phyloP scores from a whole-genome alignment of 2,113 vertebrate genomes.

The Thunnus thynnus region DNA sequence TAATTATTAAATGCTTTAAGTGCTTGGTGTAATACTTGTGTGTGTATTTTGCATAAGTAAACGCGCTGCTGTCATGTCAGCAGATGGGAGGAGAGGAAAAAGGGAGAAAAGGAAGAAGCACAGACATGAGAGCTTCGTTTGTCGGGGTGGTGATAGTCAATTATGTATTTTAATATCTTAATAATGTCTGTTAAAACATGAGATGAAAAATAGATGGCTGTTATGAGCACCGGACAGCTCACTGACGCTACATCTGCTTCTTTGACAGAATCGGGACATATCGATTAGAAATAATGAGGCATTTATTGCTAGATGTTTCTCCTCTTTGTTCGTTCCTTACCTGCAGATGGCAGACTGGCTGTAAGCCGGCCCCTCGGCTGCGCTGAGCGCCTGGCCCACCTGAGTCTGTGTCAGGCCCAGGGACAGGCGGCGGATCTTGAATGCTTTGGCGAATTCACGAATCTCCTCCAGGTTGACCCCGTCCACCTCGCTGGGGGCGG shows the following conservation, averaged over 20 bases:
- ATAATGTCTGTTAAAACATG: slow-evolving; percentile 65
- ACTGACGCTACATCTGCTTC: slow-evolving; percentile 35
- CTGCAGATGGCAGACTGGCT: slow-evolving; percentile 99
- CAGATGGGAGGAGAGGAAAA: background rate
- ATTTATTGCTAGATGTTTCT: background rate
- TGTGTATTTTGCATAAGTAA: slow-evolving; percentile 85
- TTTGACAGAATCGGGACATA: slow-evolving; percentile 53
- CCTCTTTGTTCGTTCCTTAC: slow-evolving; percentile 84
- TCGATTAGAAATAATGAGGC: background rate
- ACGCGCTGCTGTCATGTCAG: slow-evolving; percentile 70
- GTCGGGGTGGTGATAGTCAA: slow-evolving; percentile 55
- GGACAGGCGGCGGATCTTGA: slow-evolving; percentile 99
- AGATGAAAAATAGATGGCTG: slow-evolving; percentile 62
- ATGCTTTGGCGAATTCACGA: slow-evolving; percentile 99
- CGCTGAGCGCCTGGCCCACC: slow-evolving; percentile 99
- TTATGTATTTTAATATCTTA: slow-evolving; percentile 78
- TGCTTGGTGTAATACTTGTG: slow-evolving; percentile 82
- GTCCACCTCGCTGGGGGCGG: slow-evolving; percentile 96
- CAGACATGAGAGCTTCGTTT: slow-evolving; percentile 47
- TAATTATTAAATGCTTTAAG: slow-evolving; percentile 87
- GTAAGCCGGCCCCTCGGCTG: slow-evolving; percentile 98
- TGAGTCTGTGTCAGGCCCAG: slow-evolving; percentile 99
- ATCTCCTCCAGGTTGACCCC: slow-evolving; percentile 99
- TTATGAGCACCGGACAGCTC: slow-evolving; percentile 51
- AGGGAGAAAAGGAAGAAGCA: slow-evolving; percentile 28